phyloP scores from a whole-genome alignment of 2,888 invertebrate species.

The Lordiphosa fenestrarum region DNA sequence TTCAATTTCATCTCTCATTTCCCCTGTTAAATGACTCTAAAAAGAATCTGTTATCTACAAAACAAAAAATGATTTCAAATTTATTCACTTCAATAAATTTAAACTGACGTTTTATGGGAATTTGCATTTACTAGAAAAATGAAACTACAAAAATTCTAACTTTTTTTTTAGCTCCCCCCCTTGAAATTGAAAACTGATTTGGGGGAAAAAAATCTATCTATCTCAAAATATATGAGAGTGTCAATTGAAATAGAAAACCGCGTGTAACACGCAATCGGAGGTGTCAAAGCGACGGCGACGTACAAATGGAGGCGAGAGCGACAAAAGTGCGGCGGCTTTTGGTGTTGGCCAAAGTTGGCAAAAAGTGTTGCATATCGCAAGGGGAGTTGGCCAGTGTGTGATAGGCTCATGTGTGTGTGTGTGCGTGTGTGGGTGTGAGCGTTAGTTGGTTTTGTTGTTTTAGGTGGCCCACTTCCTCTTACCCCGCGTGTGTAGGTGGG shows the following conservation, averaged over 20 bases:
- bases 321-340: constrained; percentile 70
- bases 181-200: constrained; percentile 16
- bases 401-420: constrained; percentile 48
- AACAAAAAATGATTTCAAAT: too few species aligned
- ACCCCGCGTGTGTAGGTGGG: constrained; percentile 52
- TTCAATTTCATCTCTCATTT: too few species aligned
- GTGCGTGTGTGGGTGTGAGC: constrained; percentile 24
- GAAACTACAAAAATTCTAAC: too few species aligned
- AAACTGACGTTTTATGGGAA: too few species aligned
- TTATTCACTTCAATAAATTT: too few species aligned
- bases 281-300: constrained; percentile 70
- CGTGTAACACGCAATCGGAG: constrained; percentile 58
- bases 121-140: too few species aligned
- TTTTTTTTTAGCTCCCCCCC: background rate
- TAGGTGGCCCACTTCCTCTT: constrained; percentile 24
- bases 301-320: constrained; percentile 39
- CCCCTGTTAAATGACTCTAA: too few species aligned
- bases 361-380: constrained; percentile 70
- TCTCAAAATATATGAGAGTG: constrained; percentile 47
- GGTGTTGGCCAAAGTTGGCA: constrained; percentile 43
- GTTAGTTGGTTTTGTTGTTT: constrained; percentile 35
- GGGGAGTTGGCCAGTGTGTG: constrained; percentile 71
- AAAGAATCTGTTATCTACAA: too few species aligned
- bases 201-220: constrained; percentile 8
- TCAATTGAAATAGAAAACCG: constrained; percentile 75